Percentiles rank a stretch among this genome's conserved stretches.
Conservation (phyloP, 2,797 vertebrate genomes). For the Miichthys miiuy region DNA sequence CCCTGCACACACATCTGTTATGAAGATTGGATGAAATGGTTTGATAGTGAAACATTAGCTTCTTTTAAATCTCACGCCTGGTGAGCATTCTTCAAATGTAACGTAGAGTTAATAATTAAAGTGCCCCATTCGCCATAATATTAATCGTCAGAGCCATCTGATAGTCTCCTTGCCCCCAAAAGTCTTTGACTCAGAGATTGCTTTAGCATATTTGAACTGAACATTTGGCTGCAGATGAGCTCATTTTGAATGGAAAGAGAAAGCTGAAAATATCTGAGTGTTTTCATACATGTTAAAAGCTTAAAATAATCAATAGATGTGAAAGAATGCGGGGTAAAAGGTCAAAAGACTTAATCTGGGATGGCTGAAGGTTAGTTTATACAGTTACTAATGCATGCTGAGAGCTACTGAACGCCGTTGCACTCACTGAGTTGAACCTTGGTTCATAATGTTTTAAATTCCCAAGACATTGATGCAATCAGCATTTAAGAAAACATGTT, state of each 20-base stretch:
- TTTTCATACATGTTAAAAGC: slow-evolving; percentile 2
- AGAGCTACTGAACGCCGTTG: slow-evolving; percentile 15
- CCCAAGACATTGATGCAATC: neutral
- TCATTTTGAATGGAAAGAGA: slow-evolving; percentile 50
- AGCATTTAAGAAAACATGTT: slow-evolving; percentile 10
- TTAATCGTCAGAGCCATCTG: slow-evolving; percentile 75
- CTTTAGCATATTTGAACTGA: slow-evolving; percentile 63
- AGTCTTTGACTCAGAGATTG: slow-evolving; percentile 56
- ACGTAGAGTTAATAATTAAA: slow-evolving; percentile 86
- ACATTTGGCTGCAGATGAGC: slow-evolving; percentile 57
- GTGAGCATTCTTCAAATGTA: slow-evolving; percentile 86
- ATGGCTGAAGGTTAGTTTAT: slow-evolving; percentile 31
- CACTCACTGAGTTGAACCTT: slow-evolving; percentile 20
- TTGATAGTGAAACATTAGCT: slow-evolving; percentile 87
- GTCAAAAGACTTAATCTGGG: slow-evolving; percentile 22
- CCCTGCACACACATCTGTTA: slow-evolving; percentile 73
- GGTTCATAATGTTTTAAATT: slow-evolving; percentile 13
- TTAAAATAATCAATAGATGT: slow-evolving; percentile 41
- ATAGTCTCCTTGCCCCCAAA: slow-evolving; percentile 52
- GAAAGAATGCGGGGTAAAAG: slow-evolving; percentile 27
- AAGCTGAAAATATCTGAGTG: slow-evolving; percentile 5
- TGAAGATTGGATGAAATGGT: slow-evolving; percentile 80
- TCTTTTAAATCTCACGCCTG: slow-evolving; percentile 83
- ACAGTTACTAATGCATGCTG: slow-evolving; percentile 22
- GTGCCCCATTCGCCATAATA: slow-evolving; percentile 70